Evolutionary conservation across 2,797 vertebrate species (phyloP).

Genomic region (Linurgus olivaceus): DNA sequence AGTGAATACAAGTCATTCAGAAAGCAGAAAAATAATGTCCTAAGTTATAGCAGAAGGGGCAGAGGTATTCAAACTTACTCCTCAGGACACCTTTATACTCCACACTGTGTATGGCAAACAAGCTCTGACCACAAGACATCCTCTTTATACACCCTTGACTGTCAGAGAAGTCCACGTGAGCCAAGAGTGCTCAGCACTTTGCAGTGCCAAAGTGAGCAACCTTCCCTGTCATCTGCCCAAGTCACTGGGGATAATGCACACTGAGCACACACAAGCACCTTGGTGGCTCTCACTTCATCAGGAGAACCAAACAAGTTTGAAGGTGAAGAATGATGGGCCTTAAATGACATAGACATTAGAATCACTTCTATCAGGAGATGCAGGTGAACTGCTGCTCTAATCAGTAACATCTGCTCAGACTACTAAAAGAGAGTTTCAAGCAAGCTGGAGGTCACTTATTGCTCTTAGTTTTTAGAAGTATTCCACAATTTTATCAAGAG

Average conservation of each 20-base stretch:
- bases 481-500: neutral
- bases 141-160: neutral
- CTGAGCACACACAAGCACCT: neutral
- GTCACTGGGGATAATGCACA: neutral
- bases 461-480: neutral
- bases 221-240: neutral
- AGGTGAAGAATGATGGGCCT: neutral
- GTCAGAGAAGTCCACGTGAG: neutral
- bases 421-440: neutral
- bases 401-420: neutral
- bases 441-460: neutral
- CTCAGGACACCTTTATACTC: neutral
- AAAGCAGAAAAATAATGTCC: neutral
- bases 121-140: rapidly evolving
- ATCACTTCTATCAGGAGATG: neutral
- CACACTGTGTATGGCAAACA: rapidly evolving
- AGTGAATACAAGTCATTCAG: neutral
- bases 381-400: neutral
- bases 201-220: neutral
- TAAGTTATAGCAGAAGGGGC: neutral
- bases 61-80: neutral
- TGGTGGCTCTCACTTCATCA: neutral
- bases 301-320: neutral
- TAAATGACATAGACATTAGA: neutral
- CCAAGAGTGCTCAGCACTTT: neutral